These are phyloP conservation scores for Chauna torquata DNA, from an alignment of 2,113 vertebrate species.

Conservation along the genomic window DNA sequence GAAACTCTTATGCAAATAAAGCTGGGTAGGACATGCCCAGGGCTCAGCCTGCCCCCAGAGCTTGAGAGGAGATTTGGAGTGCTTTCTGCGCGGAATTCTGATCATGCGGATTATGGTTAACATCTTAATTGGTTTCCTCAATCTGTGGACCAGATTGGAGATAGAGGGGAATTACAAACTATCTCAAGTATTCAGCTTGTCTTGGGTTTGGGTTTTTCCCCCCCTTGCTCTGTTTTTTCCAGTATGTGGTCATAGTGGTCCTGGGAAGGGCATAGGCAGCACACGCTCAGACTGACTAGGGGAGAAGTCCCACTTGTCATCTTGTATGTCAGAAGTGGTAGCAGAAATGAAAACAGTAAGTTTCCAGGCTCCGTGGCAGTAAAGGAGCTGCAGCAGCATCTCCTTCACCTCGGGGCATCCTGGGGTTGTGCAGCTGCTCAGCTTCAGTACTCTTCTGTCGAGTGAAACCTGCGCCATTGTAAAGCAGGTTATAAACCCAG, in stretches of 20 bases:
- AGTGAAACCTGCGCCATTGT: not conserved
- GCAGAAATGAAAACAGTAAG: not conserved
- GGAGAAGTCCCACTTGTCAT: not conserved
- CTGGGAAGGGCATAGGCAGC: not conserved
- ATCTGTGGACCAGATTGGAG: not conserved
- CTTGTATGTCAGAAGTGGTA: fast-evolving
- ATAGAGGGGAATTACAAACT: not conserved
- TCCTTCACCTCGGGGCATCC: not conserved
- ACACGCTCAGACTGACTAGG: not conserved
- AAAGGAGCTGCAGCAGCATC: not conserved
- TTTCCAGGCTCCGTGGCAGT: not conserved
- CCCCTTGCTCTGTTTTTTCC: not conserved
- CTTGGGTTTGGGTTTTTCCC: not conserved
- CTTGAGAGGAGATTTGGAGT: conserved; percentile 25
- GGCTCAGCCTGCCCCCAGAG: not conserved
- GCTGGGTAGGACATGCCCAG: not conserved
- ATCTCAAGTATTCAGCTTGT: not conserved
- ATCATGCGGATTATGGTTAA: not conserved
- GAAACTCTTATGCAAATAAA: not conserved
- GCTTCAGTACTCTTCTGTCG: not conserved
- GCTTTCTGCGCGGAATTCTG: conserved; percentile 20
- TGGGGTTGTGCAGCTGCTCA: not conserved
- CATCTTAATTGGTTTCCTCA: conserved; percentile 11
- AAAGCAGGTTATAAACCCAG: not conserved
- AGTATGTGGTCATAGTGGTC: fast-evolving